Conservation (phyloP, 2,113 vertebrate species). For the Vidua macroura region DNA sequence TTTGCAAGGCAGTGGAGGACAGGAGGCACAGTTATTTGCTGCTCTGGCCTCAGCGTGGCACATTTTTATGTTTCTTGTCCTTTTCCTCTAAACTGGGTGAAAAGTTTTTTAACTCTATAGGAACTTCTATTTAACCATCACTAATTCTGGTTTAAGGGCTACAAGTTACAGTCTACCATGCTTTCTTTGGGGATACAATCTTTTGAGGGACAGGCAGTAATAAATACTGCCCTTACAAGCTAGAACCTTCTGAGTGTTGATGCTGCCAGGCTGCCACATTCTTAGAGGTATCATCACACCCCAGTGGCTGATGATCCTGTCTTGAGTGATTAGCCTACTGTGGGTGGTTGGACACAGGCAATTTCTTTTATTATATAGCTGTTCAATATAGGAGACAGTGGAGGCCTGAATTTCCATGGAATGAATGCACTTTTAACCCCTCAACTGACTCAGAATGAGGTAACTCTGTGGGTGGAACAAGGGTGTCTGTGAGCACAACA, state of each 20-base stretch:
- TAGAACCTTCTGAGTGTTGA: background rate
- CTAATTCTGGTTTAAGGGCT: background rate
- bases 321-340: background rate
- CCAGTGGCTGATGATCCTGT: background rate
- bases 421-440: background rate
- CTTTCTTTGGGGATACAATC: background rate
- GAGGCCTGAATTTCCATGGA: background rate
- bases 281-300: background rate
- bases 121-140: background rate
- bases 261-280: background rate
- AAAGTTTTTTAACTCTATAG: background rate
- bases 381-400: background rate
- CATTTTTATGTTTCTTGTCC: background rate
- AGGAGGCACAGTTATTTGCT: background rate
- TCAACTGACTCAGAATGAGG: background rate
- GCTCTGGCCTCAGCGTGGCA: background rate
- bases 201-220: background rate
- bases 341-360: background rate
- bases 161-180: background rate
- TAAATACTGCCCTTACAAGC: background rate
- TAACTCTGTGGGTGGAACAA: background rate
- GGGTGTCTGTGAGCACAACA: fast-evolving
- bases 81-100: background rate
- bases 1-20: background rate
- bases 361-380: background rate